These are phyloP conservation scores for Amblyjoppa proteus DNA, from an alignment of 2,888 invertebrate species.

Conservation along the genomic window DNA sequence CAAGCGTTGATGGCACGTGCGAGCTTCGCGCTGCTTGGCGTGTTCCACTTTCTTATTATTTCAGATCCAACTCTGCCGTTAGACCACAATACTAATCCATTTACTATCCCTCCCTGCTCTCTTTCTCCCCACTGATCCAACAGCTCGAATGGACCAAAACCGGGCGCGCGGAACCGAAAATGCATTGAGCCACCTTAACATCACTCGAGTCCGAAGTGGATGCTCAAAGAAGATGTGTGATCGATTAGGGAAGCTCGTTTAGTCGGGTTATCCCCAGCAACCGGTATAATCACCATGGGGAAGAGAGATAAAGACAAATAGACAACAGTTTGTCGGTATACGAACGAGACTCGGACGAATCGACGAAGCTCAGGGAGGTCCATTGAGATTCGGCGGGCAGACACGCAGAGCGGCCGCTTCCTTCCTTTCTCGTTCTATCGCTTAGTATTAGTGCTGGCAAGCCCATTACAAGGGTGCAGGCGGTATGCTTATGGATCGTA, in stretches of 20 bases:
- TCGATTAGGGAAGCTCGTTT: constrained; percentile 1
- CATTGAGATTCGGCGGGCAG: constrained; percentile 44
- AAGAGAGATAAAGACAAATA: constrained; percentile 15
- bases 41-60: too few species aligned
- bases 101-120: too few species aligned
- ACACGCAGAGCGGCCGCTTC: constrained; percentile 16
- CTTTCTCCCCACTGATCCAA: too few species aligned
- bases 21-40: too few species aligned
- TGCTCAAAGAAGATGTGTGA: background rate
- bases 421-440: constrained; percentile 54
- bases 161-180: too few species aligned
- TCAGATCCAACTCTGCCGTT: too few species aligned
- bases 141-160: too few species aligned
- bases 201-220: background rate
- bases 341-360: constrained; percentile 7
- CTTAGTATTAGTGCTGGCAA: constrained; percentile 65
- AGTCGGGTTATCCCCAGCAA: constrained; percentile 2
- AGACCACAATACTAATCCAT: too few species aligned
- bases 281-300: background rate
- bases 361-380: background rate
- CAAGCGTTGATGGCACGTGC: background rate
- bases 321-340: constrained; percentile 51
- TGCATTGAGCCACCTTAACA: too few species aligned
- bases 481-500: constrained; percentile 79
- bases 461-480: constrained; percentile 74